These are phyloP conservation scores for Martes martes DNA, from an alignment of 2,113 vertebrate genomes.

Conservation along the genomic window DNA sequence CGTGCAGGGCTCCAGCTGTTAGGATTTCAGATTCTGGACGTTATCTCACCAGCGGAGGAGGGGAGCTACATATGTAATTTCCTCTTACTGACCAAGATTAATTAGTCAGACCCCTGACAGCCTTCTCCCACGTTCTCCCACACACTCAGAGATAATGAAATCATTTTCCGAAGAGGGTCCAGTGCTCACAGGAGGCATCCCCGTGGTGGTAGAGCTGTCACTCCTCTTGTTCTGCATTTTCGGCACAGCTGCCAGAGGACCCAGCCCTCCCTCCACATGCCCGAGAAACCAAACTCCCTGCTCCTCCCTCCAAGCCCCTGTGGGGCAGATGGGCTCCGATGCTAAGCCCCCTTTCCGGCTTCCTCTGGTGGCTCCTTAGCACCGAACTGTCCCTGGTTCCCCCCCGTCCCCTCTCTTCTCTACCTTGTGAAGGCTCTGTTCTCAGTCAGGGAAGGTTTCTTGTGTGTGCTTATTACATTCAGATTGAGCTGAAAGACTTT, in stretches of 20 bases:
- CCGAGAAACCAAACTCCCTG: not conserved
- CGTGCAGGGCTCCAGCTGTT: not conserved
- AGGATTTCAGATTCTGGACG: not conserved
- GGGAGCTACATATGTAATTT: not conserved
- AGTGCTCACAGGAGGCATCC: not conserved
- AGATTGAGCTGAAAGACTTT: constrained; percentile 47
- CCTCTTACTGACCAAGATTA: not conserved
- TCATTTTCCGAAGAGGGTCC: not conserved
- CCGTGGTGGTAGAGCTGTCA: no score
- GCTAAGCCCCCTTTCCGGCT: not conserved
- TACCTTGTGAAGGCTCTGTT: not conserved
- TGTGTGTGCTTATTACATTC: constrained; percentile 52
- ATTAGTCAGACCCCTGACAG: not conserved
- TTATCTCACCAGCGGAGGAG: not conserved
- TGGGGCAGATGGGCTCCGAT: not conserved
- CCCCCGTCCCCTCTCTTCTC: rapidly evolving
- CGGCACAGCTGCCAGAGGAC: not conserved
- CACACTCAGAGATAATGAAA: not conserved
- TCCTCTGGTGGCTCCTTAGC: not conserved
- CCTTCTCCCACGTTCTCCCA: not conserved
- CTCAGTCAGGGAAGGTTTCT: constrained; percentile 38
- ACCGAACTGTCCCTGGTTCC: not conserved
- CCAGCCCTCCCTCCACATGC: not conserved
- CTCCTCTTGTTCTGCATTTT: not conserved
- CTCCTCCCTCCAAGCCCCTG: not conserved